Percentiles rank a stretch among this genome's conserved stretches.
Evolutionary conservation across 2,797 vertebrate species (phyloP).

Genomic region (Mormyrus proboscirostris): DNA sequence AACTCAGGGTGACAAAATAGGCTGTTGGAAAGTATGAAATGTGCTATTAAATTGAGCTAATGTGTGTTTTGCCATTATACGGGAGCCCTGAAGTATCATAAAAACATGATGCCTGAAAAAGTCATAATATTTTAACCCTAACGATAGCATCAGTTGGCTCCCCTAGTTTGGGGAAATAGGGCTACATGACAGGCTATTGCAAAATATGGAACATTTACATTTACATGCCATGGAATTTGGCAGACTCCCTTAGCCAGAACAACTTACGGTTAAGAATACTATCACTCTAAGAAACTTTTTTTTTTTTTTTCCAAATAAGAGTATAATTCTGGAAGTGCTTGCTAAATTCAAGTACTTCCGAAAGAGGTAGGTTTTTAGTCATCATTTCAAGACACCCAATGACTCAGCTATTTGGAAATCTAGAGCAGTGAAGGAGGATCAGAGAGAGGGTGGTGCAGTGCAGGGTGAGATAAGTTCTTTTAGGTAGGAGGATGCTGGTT

Average conservation of each 20-base stretch:
- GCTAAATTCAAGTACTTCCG: background rate
- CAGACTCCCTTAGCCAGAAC: background rate
- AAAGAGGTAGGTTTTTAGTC: background rate
- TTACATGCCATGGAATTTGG: background rate
- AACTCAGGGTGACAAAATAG: background rate
- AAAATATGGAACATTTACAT: background rate
- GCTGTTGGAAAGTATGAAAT: background rate
- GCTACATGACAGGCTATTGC: background rate
- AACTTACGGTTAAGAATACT: background rate
- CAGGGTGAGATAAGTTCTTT: background rate
- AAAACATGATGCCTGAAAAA: background rate
- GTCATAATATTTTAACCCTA: background rate
- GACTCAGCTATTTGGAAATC: background rate
- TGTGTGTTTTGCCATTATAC: background rate
- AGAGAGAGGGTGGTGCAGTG: background rate
- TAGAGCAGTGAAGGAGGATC: background rate
- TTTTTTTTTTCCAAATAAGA: background rate
- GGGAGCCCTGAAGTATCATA: background rate
- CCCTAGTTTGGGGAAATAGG: background rate
- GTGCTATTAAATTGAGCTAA: background rate
- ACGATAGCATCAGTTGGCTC: background rate
- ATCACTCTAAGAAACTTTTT: background rate
- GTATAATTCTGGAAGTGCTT: background rate
- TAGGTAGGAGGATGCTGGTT: background rate
- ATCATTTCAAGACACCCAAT: background rate